Conservation (phyloP, 2,888 invertebrate species). For the Pseudococcus jackbeardsleyi region DNA sequence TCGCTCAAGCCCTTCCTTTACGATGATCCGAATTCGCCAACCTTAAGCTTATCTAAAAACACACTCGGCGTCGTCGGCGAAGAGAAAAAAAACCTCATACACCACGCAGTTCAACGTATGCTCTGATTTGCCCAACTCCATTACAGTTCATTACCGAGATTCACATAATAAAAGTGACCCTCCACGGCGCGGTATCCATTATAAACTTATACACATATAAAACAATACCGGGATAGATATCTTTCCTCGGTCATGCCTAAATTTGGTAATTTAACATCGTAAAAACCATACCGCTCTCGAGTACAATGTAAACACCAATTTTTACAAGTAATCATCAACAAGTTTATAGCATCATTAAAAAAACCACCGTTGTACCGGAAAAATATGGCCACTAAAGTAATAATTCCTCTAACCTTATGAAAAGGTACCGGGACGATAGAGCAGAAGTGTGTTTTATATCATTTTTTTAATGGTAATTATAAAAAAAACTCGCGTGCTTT, state of each 20-base stretch:
- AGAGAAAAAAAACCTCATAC: neutral
- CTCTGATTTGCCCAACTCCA: conserved; percentile 3
- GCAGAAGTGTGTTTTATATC: neutral
- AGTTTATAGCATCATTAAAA: conserved; percentile 45
- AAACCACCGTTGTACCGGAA: conserved; percentile 9
- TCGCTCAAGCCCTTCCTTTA: too few species aligned
- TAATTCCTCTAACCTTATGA: neutral
- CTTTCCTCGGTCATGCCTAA: conserved; percentile 5
- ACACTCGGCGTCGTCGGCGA: neutral
- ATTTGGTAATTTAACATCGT: conserved; percentile 46
- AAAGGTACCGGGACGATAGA: neutral
- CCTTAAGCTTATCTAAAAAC: neutral
- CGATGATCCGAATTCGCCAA: neutral
- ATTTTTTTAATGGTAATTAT: neutral
- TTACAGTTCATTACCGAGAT: conserved; percentile 19
- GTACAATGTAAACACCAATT: conserved; percentile 46
- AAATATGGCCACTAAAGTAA: neutral
- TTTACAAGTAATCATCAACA: conserved; percentile 34
- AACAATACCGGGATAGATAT: conserved; percentile 21
- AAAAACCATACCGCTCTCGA: conserved; percentile 33
- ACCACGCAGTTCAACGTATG: neutral
- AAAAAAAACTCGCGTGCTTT: neutral
- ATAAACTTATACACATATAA: neutral
- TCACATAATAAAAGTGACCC: conserved; percentile 30
- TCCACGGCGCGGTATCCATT: neutral